Conservation (phyloP, 2,113 vertebrate genomes). For the Lophochroa leadbeateri region DNA sequence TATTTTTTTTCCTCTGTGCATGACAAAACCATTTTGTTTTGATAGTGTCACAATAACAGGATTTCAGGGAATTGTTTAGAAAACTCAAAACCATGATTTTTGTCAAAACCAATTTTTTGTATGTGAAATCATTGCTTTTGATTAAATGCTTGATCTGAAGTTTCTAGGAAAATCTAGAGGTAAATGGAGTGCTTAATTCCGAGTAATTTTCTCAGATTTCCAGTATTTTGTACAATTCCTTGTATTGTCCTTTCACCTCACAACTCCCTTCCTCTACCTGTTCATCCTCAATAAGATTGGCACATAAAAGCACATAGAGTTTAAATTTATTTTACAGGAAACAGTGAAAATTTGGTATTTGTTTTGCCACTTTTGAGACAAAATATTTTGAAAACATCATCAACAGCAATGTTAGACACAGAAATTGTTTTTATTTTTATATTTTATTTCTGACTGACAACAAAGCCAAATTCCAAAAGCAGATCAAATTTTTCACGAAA, state of each 20-base stretch:
- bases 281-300: not conserved
- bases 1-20: not conserved
- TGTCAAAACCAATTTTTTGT: not conserved
- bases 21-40: slow-evolving; percentile 23
- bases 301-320: not conserved
- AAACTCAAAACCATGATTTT: not conserved
- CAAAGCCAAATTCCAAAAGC: slow-evolving; percentile 64
- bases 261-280: not conserved
- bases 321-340: slow-evolving; percentile 22
- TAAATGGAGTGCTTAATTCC: not conserved
- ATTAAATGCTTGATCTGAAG: not conserved
- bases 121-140: slow-evolving; percentile 2
- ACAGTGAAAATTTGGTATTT: slow-evolving; percentile 41
- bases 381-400: slow-evolving; percentile 70
- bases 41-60: not conserved
- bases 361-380: slow-evolving; percentile 52
- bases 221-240: not conserved
- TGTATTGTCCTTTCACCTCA: not conserved
- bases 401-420: slow-evolving; percentile 50
- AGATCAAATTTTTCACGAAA: slow-evolving; percentile 59
- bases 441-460: slow-evolving; percentile 63
- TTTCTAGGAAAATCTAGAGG: not conserved
- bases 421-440: slow-evolving; percentile 63
- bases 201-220: not conserved
- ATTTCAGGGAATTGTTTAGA: slow-evolving; percentile 2